A percentile compares a stretch with the other conserved stretches of the same genome.
Evolutionary conservation across 2,888 invertebrate genomes (phyloP).

Genomic region (Nephrotoma appendiculata): DNA sequence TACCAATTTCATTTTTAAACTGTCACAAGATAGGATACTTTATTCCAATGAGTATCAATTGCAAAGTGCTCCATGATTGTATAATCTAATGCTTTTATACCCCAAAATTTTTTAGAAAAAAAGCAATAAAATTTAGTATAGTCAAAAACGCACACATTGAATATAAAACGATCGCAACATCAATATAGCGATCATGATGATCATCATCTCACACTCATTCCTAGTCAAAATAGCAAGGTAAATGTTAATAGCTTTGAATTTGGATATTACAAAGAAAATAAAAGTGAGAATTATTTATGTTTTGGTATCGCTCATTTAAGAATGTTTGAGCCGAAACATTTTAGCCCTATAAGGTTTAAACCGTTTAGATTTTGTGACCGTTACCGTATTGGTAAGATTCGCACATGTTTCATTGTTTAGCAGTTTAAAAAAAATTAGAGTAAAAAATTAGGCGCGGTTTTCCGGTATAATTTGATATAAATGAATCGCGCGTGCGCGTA

Average conservation of each 20-base stretch:
- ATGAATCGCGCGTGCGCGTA: no score
- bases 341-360: neutral
- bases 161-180: neutral
- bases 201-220: neutral
- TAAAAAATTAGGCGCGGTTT: no score
- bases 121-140: neutral
- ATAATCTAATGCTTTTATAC: neutral
- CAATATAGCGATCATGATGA: neutral
- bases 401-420: no score
- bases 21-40: neutral
- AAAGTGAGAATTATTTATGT: neutral
- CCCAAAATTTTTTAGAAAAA: neutral
- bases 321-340: neutral
- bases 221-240: neutral
- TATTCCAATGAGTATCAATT: neutral
- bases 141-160: neutral
- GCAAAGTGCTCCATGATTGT: neutral
- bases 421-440: no score
- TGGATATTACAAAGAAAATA: neutral
- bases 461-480: no score
- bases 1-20: neutral
- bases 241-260: neutral
- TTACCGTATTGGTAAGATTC: no score
- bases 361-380: no score
- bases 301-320: neutral